Evolutionary conservation across 2,888 invertebrate genomes (phyloP).

Genomic region (Apantesis nais): DNA sequence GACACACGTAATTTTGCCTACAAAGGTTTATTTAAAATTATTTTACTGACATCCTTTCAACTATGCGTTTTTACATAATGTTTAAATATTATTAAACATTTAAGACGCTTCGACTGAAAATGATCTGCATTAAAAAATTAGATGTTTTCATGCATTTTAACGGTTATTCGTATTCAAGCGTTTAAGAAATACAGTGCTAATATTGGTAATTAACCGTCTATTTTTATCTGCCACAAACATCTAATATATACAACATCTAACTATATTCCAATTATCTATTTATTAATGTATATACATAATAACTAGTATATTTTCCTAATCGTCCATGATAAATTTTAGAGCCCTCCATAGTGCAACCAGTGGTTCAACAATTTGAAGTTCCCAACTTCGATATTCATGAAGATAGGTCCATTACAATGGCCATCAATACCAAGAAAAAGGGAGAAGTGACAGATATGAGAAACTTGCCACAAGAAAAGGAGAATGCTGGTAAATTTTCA

Average conservation of each 20-base stretch:
- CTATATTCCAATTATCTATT: neutral
- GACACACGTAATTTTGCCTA: too few species aligned
- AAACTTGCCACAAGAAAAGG: constrained; percentile 70
- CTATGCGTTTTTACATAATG: too few species aligned
- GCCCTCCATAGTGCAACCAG: constrained; percentile 77
- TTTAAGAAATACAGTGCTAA: too few species aligned
- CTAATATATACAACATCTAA: neutral
- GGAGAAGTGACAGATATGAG: constrained; percentile 61
- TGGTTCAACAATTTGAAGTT: constrained; percentile 76
- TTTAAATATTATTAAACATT: too few species aligned
- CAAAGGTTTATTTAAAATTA: too few species aligned
- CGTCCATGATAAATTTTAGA: constrained; percentile 53
- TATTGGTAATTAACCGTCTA: too few species aligned
- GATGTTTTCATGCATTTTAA: too few species aligned
- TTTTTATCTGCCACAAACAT: too few species aligned
- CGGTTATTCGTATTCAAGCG: too few species aligned
- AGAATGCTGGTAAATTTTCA: constrained; percentile 73
- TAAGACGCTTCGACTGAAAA: too few species aligned
- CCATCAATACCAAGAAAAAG: constrained; percentile 74
- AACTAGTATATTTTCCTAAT: neutral
- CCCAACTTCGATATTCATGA: constrained; percentile 82
- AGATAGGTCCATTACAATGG: constrained; percentile 80
- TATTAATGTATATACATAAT: neutral
- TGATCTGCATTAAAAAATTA: too few species aligned
- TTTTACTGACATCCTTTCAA: too few species aligned